phyloP scores from a whole-genome alignment of 1,140 invertebrate genomes.

The Zophobas morio region DNA sequence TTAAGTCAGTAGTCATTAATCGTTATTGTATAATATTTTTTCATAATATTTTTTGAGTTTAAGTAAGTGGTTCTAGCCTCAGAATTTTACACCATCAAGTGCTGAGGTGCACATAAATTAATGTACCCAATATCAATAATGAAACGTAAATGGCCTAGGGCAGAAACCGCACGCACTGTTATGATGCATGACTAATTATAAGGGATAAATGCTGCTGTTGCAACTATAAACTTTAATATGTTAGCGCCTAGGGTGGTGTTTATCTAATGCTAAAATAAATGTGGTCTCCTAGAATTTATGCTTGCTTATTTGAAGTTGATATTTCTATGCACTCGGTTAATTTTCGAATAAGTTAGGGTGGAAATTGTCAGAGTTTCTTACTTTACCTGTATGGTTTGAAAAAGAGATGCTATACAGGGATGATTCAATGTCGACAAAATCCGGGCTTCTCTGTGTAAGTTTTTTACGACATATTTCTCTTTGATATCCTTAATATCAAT shows the following conservation, averaged over 20 bases:
- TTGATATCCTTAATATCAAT: constrained; percentile 77
- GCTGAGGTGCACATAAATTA: constrained; percentile 25
- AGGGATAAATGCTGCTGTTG: constrained; percentile 51
- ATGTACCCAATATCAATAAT: constrained; percentile 46
- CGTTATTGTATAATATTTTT: too few species aligned
- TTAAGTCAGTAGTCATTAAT: too few species aligned
- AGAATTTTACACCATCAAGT: constrained; percentile 7
- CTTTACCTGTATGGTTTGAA: constrained; percentile 78
- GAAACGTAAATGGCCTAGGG: constrained; percentile 35
- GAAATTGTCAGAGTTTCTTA: too few species aligned
- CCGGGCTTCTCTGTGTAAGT: constrained; percentile 77
- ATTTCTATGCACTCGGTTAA: too few species aligned
- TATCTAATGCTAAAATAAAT: constrained; percentile 46
- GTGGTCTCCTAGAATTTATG: constrained; percentile 28
- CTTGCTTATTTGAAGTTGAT: neutral
- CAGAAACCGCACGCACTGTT: constrained; percentile 44
- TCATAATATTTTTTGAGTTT: too few species aligned
- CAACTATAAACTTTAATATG: constrained; percentile 50
- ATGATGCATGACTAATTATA: constrained; percentile 52
- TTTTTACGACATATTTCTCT: constrained; percentile 78
- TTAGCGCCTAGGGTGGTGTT: constrained; percentile 39
- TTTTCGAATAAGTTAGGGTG: too few species aligned
- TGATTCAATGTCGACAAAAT: constrained; percentile 78
- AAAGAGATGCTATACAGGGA: constrained; percentile 77
- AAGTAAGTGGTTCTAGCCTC: constrained; percentile 6